These are phyloP conservation scores for Natator depressus DNA, from an alignment of 2,113 vertebrate species.

Conservation along the genomic window DNA sequence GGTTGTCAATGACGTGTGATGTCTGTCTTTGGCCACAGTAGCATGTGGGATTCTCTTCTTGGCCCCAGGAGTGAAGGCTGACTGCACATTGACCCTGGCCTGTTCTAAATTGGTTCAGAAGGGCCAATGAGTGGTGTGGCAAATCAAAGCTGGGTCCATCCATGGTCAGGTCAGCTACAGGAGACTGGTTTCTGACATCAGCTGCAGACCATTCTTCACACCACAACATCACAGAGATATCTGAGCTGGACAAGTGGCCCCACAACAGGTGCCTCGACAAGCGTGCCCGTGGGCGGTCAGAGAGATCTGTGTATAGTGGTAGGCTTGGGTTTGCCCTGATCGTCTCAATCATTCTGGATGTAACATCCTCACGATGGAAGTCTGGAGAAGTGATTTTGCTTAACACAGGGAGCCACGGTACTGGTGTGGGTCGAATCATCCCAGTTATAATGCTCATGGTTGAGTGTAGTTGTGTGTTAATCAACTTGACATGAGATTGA, in stretches of 20 bases:
- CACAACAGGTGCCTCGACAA: background rate
- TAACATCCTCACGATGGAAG: background rate
- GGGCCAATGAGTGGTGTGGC: background rate
- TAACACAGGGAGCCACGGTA: background rate
- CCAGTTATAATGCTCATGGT: background rate
- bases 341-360: background rate
- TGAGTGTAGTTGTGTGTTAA: background rate
- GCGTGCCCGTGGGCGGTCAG: background rate
- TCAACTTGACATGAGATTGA: background rate
- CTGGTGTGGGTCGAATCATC: background rate
- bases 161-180: background rate
- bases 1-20: background rate
- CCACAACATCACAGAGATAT: background rate
- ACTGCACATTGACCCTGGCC: background rate
- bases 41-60: background rate
- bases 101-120: background rate
- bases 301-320: background rate
- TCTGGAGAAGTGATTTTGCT: background rate
- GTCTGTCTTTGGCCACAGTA: background rate
- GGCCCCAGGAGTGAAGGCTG: background rate
- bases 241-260: background rate
- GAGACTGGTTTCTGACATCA: background rate
- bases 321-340: background rate
- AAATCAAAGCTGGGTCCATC: background rate
- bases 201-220: background rate